Evolutionary conservation across 2,888 invertebrate genomes (phyloP).

Genomic region (Heliconius hortense): DNA sequence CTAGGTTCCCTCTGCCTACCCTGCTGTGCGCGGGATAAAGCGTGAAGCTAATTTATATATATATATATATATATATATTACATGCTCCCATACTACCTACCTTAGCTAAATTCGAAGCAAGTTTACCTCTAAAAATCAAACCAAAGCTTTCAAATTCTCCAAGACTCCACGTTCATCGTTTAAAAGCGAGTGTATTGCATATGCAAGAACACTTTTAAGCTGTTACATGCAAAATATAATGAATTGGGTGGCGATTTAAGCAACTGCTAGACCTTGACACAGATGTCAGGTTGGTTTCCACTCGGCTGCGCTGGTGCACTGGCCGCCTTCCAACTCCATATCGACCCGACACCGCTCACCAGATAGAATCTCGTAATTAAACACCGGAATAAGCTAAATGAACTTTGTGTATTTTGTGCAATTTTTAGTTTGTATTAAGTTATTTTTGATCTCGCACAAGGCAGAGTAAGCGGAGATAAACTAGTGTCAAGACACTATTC

Average conservation of each 20-base stretch:
- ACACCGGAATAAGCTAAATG: slow-evolving; percentile 30
- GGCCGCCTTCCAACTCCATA: slow-evolving; percentile 60
- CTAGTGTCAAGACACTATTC: too few relatives aligned
- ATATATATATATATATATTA: background rate
- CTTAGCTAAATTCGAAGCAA: background rate
- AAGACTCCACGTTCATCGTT: background rate
- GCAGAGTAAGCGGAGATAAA: too few relatives aligned
- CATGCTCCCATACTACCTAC: background rate
- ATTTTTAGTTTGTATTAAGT: background rate
- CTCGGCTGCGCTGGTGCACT: slow-evolving; percentile 45
- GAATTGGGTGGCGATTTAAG: slow-evolving; percentile 38
- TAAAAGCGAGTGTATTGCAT: slow-evolving; percentile 9
- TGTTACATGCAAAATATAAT: slow-evolving; percentile 32
- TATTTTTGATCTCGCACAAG: background rate
- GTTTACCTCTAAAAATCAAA: background rate
- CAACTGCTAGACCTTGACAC: slow-evolving; percentile 44
- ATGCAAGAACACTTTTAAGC: slow-evolving; percentile 16
- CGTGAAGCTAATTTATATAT: background rate
- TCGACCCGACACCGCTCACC: slow-evolving; percentile 50
- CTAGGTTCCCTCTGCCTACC: background rate
- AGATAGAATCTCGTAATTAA: slow-evolving; percentile 38
- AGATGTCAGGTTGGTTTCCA: slow-evolving; percentile 38
- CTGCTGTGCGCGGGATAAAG: background rate
- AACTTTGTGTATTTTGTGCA: slow-evolving; percentile 8
- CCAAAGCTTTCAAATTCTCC: background rate